Evolutionary conservation across 2,888 invertebrate species (phyloP), one percentile per base, ranked within the genome.

Genomic region (Pocota personata): DNA sequence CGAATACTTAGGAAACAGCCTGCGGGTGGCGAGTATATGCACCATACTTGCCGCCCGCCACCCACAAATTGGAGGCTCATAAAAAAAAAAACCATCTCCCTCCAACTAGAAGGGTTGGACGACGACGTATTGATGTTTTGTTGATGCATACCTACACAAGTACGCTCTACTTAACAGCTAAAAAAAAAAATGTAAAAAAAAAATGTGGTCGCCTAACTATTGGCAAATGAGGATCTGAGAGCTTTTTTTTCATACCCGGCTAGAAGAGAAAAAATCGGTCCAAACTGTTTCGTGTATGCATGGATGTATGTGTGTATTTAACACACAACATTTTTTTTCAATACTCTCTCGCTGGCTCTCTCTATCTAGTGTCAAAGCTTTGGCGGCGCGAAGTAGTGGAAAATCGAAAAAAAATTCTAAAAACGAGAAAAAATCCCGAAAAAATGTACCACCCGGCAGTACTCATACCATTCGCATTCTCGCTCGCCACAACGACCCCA

Each of bases 171-270:
- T 82, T 86, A 86, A 48, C 62, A 57, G 57, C 24, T 64, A 72
- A 77, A 75, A 80, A 50, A 58, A 30, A 40, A 50, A 27, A 40
- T 4, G 46, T 57, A 72, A 84, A 84, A 79, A 50, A 72, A 64
- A 76, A 82, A 52, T 71, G 82, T 82, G 86, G 86, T 86, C 86
- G 86, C 86, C 86, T 86, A 86, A 86, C 86, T 86, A 86, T 86
- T 86, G 86, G 86, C 86, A 86, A 86, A 86, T 86, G 86, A 84
- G 84, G 84, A 84, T 84, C 84, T 84, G 84, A 82, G 82, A 82
- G 86, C 86, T 82, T 86, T 86, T 82, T n/a, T 78, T 86, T 86
- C 72, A 84, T 71, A 32, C 48, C 71, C 66, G 52, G 66, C 80
- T 76, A 71, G 76, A 86, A 76, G 82, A 76, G 82, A 86, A 86